Base-by-base conservation (phyloP, 2,888 invertebrate genomes). In the Lobophora halterata region DNA sequence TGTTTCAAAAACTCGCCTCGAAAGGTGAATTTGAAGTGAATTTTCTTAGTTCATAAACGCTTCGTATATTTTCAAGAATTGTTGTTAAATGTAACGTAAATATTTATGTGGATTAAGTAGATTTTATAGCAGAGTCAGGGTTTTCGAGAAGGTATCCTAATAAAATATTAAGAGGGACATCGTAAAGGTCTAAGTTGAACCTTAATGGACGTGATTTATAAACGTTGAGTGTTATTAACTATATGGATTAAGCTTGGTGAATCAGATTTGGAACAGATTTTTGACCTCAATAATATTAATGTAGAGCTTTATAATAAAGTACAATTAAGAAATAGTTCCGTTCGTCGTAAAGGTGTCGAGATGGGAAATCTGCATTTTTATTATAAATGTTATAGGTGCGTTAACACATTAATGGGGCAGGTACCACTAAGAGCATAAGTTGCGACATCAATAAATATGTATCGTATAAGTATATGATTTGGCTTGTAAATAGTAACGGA, bases 1-100 rank as follows among this genome's bases (percentile, higher is more conserved):
- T 76, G 74, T 77, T 73, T 71, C n/a, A n/a, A n/a, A n/a, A n/a
- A n/a, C n/a, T n/a, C 55, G 64, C 65, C 66, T 64, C 54, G 51
- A 54, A 53, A 56, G 61, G 52, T 58, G 69, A 65, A 69, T 70
- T 70, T 68, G 52, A 60, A 72, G 66, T 65, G 62, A 68, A 63
- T 71, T 71, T 66, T 63, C 58, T 50, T 49, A 71, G 58, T 72
- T 71, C 53, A 53, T 58, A 56, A 66, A 68, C 55, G 55, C 52
- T 62, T 61, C 55, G 48, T 20, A 25, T 25, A 8, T 17, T 27
- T 8, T 18, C 9, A 27, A 17, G 13, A 36, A 14, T 19, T 2
- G 0, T 7, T 21, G 12, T 21, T 12, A 24, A 24, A 12, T n/a
- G 24, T 32, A 9, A 18, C 21, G 23, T 32, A 21, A 31, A 26